A percentile compares a stretch with the other conserved stretches of the same genome.
Conservation (phyloP, 2,113 vertebrate genomes). For the Calidris pugnax region DNA sequence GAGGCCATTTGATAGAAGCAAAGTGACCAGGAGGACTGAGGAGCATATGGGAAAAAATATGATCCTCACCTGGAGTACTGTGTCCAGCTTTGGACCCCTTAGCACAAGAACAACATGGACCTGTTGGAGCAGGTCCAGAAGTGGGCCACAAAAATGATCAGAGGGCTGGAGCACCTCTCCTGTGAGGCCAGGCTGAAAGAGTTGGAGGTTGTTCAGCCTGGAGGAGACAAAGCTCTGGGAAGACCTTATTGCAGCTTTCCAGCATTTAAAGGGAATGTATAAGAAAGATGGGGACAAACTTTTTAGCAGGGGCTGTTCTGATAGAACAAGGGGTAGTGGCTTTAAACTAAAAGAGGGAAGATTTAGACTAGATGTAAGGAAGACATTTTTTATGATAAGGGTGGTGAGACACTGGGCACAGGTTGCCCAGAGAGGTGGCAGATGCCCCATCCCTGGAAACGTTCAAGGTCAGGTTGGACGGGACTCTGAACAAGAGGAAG, state of each 20-base stretch:
- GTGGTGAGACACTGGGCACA: not conserved
- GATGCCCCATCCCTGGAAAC: not conserved
- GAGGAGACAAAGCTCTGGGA: not conserved
- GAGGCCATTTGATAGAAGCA: not conserved
- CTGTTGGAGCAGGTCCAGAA: not conserved
- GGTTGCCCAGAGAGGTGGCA: not conserved
- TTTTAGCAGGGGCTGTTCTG: not conserved
- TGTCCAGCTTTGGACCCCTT: not conserved
- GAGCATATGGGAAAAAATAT: not conserved
- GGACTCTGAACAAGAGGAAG: not conserved
- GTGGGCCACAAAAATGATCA: not conserved
- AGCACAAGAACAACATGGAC: not conserved
- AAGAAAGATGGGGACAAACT: not conserved
- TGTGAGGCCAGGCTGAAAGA: not conserved
- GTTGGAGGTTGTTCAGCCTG: not conserved
- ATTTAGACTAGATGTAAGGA: not conserved
- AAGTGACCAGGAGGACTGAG: not conserved
- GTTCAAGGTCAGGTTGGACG: not conserved
- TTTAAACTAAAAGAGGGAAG: not conserved
- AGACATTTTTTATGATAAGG: not conserved
- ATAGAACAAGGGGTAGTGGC: not conserved
- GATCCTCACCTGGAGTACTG: not conserved
- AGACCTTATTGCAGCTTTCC: not conserved
- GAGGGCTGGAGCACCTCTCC: not conserved
- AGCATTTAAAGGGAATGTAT: not conserved